Conservation (phyloP, 2,797 vertebrate genomes). For the Galagoides demidoff region DNA sequence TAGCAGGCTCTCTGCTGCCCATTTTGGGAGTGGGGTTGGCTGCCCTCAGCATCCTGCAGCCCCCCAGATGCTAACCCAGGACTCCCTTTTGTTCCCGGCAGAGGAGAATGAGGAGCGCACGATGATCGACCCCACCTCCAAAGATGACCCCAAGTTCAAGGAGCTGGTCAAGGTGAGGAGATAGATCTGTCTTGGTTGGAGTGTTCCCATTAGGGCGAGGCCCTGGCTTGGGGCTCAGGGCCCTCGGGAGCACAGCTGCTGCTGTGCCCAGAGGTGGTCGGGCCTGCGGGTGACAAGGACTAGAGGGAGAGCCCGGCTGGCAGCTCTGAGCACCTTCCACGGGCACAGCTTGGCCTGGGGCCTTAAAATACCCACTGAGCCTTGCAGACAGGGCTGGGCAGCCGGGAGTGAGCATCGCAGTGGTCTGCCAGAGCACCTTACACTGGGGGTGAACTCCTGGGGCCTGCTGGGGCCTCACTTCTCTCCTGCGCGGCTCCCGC, state of each 20-base stretch:
- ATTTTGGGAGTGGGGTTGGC: rapidly evolving
- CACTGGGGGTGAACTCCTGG: background rate
- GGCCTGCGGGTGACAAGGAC: rapidly evolving
- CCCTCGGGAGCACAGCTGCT: background rate
- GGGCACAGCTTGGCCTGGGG: rapidly evolving
- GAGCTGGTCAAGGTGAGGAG: constrained; percentile 95
- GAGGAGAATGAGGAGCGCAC: constrained; percentile 98
- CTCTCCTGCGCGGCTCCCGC: background rate
- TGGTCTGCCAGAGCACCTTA: rapidly evolving
- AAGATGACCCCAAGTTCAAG: constrained; percentile 95
- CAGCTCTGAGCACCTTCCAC: rapidly evolving
- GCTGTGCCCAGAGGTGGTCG: rapidly evolving
- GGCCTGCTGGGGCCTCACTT: background rate
- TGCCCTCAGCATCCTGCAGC: rapidly evolving
- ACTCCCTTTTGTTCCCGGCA: constrained; percentile 77
- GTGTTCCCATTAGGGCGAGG: rapidly evolving
- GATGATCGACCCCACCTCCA: constrained; percentile 96
- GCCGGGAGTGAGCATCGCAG: too few species aligned
- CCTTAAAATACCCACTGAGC: rapidly evolving
- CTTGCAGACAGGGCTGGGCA: rapidly evolving
- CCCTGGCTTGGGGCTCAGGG: background rate
- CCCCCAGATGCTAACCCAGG: rapidly evolving
- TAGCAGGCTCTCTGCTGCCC: background rate
- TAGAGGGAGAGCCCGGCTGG: rapidly evolving
- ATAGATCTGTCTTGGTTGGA: rapidly evolving